Base-by-base conservation (phyloP, 64 coral and sea anemone genomes). In the Actinia equina region DNA sequence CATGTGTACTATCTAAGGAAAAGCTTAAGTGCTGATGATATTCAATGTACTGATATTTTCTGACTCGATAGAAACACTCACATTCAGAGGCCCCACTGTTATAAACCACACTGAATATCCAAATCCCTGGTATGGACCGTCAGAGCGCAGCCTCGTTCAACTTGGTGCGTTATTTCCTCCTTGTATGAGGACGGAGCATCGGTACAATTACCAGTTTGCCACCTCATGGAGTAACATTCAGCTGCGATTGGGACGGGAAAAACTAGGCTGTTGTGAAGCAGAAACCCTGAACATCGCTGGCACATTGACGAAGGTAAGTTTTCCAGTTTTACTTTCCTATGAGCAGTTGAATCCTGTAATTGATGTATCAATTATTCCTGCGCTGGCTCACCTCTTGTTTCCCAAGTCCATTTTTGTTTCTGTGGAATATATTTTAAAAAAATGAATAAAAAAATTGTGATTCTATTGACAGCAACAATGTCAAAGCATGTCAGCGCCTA, bases 241-340 rank as follows among this genome's bases (percentile, higher is more conserved):
- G 20, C 37, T n/a, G 9, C 54, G 19, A 9, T 15, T n/a, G 26
- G 43, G 19, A 22, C 79, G n/a, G 69, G 77, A 80, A 70, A 79
- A 4, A 43, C 78, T 91, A n/a, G 89, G 89, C 18, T 91, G 89
- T 45, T 91, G 89, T 86, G 89, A 91, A 45, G n/a, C 78, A 30
- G 42, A 22, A 67, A 22, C 77, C 26, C 11, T 87, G 1, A 91
- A 87, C 57, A 25, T 82, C 51, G 89, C 89, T 17, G 89, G 71
- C 22, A 91, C 89, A 51, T 51, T 63, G 25, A 91, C 89, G 0
- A 62, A 91, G 89, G 89, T 91, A 59, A 56, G 9, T 54, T 37
- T 37, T 37, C 30, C 1, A 37, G 30, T 37, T 37, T 37, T 37
- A n/a, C 30, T 1, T 37, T 0, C 30, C 30, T 37, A 37, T 37